These are phyloP conservation scores for Mola mola DNA, from an alignment of 2,113 vertebrate genomes.

Conservation along the genomic window DNA sequence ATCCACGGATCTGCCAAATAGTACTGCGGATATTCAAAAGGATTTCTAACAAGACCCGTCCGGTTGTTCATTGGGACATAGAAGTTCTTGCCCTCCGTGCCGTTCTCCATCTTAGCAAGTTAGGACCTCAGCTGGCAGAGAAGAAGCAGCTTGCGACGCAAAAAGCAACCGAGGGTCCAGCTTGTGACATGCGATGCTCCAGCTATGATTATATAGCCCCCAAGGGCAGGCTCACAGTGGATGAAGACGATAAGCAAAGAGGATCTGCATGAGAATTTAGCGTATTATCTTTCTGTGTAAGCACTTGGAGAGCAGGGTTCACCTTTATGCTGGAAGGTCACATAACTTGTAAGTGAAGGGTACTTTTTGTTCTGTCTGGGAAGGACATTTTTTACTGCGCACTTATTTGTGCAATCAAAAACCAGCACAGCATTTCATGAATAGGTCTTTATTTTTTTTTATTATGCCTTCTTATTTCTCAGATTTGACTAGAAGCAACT, in stretches of 20 bases:
- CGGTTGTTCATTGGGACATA: constrained; percentile 87
- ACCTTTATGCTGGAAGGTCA: no score
- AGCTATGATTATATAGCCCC: constrained; percentile 49
- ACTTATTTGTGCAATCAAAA: no score
- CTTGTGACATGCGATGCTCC: constrained; percentile 7
- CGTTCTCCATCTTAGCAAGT: constrained; percentile 76
- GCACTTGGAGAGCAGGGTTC: no score
- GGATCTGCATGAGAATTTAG: constrained; percentile 28
- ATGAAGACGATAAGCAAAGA: constrained; percentile 36
- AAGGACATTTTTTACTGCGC: no score
- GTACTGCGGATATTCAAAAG: constrained; percentile 83
- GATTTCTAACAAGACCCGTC: constrained; percentile 84
- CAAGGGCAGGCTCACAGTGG: neutral
- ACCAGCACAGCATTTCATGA: neutral
- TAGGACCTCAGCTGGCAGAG: neutral
- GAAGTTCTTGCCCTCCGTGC: constrained; percentile 86
- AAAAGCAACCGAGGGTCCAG: constrained; percentile 17
- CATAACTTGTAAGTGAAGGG: no score
- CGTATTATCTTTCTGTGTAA: constrained; percentile 9
- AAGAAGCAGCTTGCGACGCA: neutral
- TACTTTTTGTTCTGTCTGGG: no score
- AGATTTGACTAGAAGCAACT: neutral
- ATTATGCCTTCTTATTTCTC: neutral
- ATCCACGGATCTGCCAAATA: constrained; percentile 81
- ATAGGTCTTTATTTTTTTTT: neutral